These are phyloP conservation scores for Chrosomus eos DNA, from an alignment of 2,797 vertebrate species.

Conservation along the genomic window DNA sequence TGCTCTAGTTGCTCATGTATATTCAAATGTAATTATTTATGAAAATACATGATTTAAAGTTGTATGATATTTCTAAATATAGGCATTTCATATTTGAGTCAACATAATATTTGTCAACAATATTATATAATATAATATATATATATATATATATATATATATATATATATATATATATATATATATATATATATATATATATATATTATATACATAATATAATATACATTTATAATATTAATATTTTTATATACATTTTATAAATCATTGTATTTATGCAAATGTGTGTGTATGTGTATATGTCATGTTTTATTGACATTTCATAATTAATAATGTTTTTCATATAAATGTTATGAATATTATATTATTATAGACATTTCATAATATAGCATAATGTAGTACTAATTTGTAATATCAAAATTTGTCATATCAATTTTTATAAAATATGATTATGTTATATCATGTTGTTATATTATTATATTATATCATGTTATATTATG, in stretches of 20 bases:
- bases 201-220: background rate
- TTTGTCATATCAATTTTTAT: background rate
- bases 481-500: background rate
- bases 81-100: background rate
- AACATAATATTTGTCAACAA: background rate
- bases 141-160: background rate
- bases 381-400: background rate
- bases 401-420: background rate
- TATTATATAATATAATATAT: background rate
- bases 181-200: background rate
- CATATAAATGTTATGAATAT: too few species aligned
- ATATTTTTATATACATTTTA: background rate
- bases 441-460: background rate
- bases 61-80: background rate
- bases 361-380: background rate
- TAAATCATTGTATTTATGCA: background rate
- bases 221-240: background rate
- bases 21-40: background rate
- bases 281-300: background rate
- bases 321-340: too few species aligned
- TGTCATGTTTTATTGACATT: background rate
- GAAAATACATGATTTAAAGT: background rate
- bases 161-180: background rate
- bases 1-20: background rate
- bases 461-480: background rate